Evolutionary conservation across 2,888 invertebrate species (phyloP).

Genomic region (Rhamnusium bicolor): DNA sequence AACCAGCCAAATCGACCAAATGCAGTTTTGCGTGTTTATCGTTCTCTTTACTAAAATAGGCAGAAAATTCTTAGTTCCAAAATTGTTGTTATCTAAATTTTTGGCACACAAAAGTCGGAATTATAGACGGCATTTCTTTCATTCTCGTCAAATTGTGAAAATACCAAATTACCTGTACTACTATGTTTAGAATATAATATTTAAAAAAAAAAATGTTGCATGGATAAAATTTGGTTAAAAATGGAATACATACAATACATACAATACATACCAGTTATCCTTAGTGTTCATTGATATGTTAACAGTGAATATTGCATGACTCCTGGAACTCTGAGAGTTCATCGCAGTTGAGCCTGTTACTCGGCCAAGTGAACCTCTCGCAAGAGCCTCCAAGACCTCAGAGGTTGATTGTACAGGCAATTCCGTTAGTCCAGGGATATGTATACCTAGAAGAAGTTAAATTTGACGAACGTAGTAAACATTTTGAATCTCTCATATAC

Average conservation of each 20-base stretch:
- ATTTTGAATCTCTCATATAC: neutral
- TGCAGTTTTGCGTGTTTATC: slow-evolving; percentile 89
- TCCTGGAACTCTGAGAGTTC: slow-evolving; percentile 91
- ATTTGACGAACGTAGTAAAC: neutral
- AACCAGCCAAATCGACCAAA: slow-evolving; percentile 93
- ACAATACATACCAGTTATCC: slow-evolving; percentile 53
- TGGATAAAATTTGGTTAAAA: too few species aligned
- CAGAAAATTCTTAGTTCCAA: neutral
- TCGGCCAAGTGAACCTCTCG: slow-evolving; percentile 82
- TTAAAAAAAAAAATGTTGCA: too few species aligned
- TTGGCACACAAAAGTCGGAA: too few species aligned
- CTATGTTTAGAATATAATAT: too few species aligned
- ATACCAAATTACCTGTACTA: too few species aligned
- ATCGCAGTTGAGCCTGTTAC: slow-evolving; percentile 93
- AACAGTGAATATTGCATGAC: slow-evolving; percentile 92
- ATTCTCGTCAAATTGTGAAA: too few species aligned
- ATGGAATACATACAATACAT: too few species aligned
- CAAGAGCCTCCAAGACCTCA: slow-evolving; percentile 80
- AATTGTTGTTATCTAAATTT: too few species aligned
- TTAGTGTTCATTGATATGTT: slow-evolving; percentile 79
- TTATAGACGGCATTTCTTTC: too few species aligned
- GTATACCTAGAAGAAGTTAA: slow-evolving; percentile 69
- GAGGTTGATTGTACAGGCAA: slow-evolving; percentile 75
- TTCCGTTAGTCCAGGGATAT: slow-evolving; percentile 80
- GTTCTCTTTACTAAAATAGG: slow-evolving; percentile 75